Evolutionary conservation across 2,113 vertebrate genomes (phyloP), one percentile per base, ranked within the genome.

Genomic region (Alaudala cheleensis): DNA sequence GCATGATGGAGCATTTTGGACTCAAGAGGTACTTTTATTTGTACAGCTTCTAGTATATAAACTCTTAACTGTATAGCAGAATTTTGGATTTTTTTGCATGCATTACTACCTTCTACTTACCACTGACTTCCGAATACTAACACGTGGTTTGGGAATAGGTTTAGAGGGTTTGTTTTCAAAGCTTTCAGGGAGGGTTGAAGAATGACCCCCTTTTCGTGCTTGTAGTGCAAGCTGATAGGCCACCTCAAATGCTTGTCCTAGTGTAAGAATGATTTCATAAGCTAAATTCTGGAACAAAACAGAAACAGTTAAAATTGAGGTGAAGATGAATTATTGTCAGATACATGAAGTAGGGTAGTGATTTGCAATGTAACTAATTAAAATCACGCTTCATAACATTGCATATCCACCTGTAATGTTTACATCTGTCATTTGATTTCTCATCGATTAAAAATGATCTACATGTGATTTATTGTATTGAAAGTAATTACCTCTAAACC

Each of bases 241-340:
- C 86, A 99, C 99, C 96, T 99, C 99, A 94, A 99, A 99, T 33
- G 99, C 99, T 98, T 99, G 99, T 96, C 99, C 99, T 71, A 99
- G 98, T 2, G 99, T 99, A 91, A 99, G 97, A 98, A 99, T 99
- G 97, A 99, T 99, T 98, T 99, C 99, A 1, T 99, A 99, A 78
- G 99, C 99, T 98, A 99, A 97, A 98, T 99, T 99, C 99, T 99
- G 98, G 60, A 97, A 96, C 24, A 81, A 90, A 83, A 90, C 91
- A 42, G 71, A 92, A 93, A 53, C 42, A 53, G 78, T 96, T 87
- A 82, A 69, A 87, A 86, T 22, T 25, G 39, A 58, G 47, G 25
- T 81, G 76, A 86, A 53, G 69, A 10, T 31, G 11, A 56, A 74
- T 65, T 58, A 69, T 2, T 10, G 11, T 67, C 37, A 78, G 65